Base-by-base conservation (phyloP, 2,888 invertebrate genomes). In the Drosophila paranaensis region DNA sequence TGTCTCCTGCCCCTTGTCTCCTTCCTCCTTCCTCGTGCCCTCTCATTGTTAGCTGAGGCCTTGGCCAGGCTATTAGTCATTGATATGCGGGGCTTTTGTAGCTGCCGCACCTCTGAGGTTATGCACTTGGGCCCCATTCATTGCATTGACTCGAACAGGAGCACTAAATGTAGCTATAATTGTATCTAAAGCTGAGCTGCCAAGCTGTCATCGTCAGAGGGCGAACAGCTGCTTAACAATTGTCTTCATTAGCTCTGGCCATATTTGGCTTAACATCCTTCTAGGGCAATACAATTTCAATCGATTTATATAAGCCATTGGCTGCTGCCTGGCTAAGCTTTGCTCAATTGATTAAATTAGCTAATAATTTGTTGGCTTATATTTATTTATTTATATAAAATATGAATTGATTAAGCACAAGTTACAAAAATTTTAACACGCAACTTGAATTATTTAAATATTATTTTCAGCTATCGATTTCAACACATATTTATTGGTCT, bases 1-100 rank as follows among this genome's bases (percentile, higher is more conserved):
- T 9, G 25, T 5, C 35, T 14, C 5, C 33, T 1, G 3, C 33
- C 20, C 5, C 2, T 45, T 2, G 6, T 4, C 27, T n/a, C 13
- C n/a, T 57, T 30, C 25, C 20, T 37, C 16, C 39, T 11, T 30
- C 30, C 5, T 6, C 30, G 74, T 74, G 27, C 27, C 20, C 20
- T 27, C 27, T 27, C 27, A 27, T 73, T 77, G 82, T 65, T 55
- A 60, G 62, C 16, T 50, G 40, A 56, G 56, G 60, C 48, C 64
- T 40, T 68, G 64, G 63, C 48, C 60, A 68, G 74, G 74, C 77
- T 85, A 85, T 83, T 83, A 83, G 88, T 83, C 83, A 83, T 82
- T 86, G 83, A 83, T 82, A 77, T 71, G 79, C 70, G 30, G 16
- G 60, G 65, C 79, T 75, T 71, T 79, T 79, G 82, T 72, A 14